These are phyloP conservation scores for Zaprionus vittiger DNA, from an alignment of 1,140 invertebrate species.

Conservation along the genomic window DNA sequence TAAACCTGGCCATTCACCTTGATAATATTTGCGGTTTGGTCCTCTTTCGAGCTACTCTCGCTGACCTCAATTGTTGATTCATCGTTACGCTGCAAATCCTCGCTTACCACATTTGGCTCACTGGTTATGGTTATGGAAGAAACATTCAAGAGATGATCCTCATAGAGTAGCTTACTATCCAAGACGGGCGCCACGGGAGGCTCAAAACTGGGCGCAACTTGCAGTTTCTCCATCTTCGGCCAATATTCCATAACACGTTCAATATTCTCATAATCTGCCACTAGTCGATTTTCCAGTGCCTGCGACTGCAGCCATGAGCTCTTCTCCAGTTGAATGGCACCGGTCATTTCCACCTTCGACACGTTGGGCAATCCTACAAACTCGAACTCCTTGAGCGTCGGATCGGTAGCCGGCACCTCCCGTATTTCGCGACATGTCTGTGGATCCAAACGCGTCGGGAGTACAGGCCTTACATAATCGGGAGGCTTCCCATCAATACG, in stretches of 20 bases:
- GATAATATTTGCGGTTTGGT: conserved; percentile 13
- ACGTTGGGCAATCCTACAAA: conserved; percentile 61
- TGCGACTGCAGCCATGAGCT: conserved; percentile 49
- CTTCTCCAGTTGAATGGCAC: neutral
- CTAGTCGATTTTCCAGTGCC: conserved; percentile 32
- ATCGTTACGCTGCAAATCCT: neutral
- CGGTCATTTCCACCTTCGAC: conserved; percentile 41
- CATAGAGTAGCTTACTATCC: neutral
- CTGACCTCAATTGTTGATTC: neutral
- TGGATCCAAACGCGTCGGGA: conserved; percentile 34
- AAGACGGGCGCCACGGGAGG: neutral
- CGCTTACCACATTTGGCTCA: neutral
- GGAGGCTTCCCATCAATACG: conserved; percentile 19
- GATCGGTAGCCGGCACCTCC: conserved; percentile 46
- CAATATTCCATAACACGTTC: conserved; percentile 49
- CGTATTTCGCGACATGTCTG: conserved; percentile 32
- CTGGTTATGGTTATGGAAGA: conserved; percentile 11
- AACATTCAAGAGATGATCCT: neutral
- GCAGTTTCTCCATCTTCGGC: conserved; percentile 55
- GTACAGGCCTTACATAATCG: neutral
- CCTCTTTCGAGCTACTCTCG: neutral
- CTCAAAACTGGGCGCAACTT: conserved; percentile 30
- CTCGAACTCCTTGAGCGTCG: conserved; percentile 31
- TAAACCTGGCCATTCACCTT: conserved; percentile 51
- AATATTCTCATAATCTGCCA: conserved; percentile 34